A percentile compares a stretch with the other conserved stretches of the same genome.
Conservation (phyloP, 1,140 invertebrate species). For the Holotrichia oblita region DNA sequence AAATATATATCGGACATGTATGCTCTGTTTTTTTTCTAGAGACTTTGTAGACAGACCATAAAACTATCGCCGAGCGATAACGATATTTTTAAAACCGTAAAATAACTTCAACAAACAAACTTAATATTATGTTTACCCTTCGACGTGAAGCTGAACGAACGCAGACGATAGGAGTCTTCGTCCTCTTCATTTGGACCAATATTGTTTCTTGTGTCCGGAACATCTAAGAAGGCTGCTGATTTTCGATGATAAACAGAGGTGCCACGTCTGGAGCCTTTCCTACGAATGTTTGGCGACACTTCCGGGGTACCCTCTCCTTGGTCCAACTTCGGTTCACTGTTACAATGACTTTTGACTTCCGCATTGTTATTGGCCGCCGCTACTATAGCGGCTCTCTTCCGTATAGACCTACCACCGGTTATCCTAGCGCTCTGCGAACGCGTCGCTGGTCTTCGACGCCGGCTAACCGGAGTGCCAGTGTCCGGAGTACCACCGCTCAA, state of each 20-base stretch:
- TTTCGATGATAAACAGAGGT: constrained; percentile 69
- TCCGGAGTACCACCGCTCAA: constrained; percentile 61
- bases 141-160: constrained; percentile 88
- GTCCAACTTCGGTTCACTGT: constrained; percentile 59
- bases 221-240: constrained; percentile 82
- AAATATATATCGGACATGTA: too few species aligned
- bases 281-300: constrained; percentile 65
- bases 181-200: constrained; percentile 66
- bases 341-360: constrained; percentile 65
- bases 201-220: constrained; percentile 65
- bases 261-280: constrained; percentile 63
- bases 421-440: constrained; percentile 80
- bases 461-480: constrained; percentile 65
- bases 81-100: background rate
- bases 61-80: too few species aligned
- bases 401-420: constrained; percentile 63
- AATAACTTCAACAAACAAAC: background rate
- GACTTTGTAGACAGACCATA: too few species aligned
- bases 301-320: constrained; percentile 60
- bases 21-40: too few species aligned
- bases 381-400: constrained; percentile 66
- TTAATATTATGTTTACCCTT: constrained; percentile 70
- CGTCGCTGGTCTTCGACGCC: constrained; percentile 73
- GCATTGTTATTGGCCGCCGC: constrained; percentile 62
- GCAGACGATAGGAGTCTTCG: constrained; percentile 83